Percentiles rank a stretch among this genome's conserved stretches.
Evolutionary conservation across 2,113 vertebrate genomes (phyloP).

Genomic region (Eulemur macaco): DNA sequence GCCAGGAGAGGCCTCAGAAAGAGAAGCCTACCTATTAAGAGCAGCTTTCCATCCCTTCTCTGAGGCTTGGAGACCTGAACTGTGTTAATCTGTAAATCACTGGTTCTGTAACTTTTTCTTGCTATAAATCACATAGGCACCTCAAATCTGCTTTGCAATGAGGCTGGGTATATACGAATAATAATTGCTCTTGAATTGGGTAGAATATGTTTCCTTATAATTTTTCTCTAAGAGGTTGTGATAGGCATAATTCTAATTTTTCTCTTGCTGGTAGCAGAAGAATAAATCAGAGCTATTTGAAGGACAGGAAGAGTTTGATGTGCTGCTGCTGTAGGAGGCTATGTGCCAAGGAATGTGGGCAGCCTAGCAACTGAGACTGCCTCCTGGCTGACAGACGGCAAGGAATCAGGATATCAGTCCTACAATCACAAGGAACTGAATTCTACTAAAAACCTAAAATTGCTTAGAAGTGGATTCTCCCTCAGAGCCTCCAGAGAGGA

Average conservation of each 20-base stretch:
- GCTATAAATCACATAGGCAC: neutral
- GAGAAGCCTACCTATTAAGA: neutral
- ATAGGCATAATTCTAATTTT: constrained; percentile 26
- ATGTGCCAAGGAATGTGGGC: neutral
- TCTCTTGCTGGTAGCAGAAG: neutral
- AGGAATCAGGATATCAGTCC: neutral
- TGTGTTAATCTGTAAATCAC: neutral
- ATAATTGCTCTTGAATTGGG: neutral
- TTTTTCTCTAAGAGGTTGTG: constrained; percentile 18
- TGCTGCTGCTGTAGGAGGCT: neutral
- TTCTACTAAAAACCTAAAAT: neutral
- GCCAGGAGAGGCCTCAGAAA: neutral
- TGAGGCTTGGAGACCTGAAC: neutral
- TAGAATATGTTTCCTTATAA: neutral
- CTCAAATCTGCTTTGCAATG: neutral
- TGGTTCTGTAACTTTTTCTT: neutral
- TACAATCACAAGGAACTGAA: neutral
- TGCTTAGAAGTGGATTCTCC: neutral
- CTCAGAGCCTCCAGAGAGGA: neutral
- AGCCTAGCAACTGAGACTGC: neutral
- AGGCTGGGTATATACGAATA: neutral
- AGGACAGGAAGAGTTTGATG: neutral
- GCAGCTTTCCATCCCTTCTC: neutral
- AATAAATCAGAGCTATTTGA: neutral
- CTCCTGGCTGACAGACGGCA: neutral